phyloP scores from a whole-genome alignment of 2,113 vertebrate genomes.

The Mustelus asterias region DNA sequence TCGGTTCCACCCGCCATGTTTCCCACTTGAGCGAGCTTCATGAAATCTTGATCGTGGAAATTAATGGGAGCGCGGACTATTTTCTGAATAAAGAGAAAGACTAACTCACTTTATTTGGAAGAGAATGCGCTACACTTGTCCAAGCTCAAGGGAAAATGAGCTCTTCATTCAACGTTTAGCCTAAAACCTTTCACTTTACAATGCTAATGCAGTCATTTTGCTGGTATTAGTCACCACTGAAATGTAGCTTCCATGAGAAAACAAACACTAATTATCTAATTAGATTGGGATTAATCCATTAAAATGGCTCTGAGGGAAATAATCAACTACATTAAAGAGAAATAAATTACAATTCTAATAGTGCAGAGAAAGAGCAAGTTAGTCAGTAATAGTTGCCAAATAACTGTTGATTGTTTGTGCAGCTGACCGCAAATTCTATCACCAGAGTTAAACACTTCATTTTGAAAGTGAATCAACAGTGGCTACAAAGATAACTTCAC shows the following conservation, averaged over 20 bases:
- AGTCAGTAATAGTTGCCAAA: slow-evolving; percentile 6
- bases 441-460: background rate
- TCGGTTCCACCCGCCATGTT: background rate
- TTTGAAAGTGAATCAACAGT: background rate
- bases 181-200: background rate
- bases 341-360: slow-evolving; percentile 14
- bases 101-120: background rate
- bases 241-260: slow-evolving; percentile 12
- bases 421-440: background rate
- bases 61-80: background rate
- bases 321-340: slow-evolving; percentile 26
- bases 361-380: background rate
- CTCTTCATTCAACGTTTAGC: background rate
- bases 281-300: slow-evolving; percentile 18
- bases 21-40: background rate
- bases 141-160: background rate
- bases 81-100: background rate
- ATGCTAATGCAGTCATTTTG: background rate
- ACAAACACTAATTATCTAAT: slow-evolving; percentile 32
- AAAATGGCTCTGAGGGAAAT: slow-evolving; percentile 1
- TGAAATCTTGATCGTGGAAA: background rate
- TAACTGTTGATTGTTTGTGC: background rate
- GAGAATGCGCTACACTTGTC: background rate
- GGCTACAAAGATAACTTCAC: background rate
- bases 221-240: slow-evolving; percentile 5